Evolutionary conservation across 2,797 vertebrate species (phyloP).

Genomic region (Siniperca undulata): DNA sequence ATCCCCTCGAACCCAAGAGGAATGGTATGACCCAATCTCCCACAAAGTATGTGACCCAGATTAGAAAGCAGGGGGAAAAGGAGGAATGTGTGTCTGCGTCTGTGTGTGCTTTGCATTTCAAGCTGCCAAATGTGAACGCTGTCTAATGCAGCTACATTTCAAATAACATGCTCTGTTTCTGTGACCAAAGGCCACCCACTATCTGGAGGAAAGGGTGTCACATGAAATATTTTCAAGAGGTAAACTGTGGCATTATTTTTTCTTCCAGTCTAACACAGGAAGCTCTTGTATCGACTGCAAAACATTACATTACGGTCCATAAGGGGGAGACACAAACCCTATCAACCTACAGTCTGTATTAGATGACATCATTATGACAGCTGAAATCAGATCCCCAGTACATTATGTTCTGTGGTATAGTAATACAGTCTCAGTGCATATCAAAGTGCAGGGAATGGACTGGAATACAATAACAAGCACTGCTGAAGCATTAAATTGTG

Average conservation of each 20-base stretch:
- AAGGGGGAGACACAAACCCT: constrained; percentile 68
- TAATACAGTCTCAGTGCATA: constrained; percentile 18
- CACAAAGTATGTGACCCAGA: constrained; percentile 88
- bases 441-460: constrained; percentile 20
- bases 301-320: constrained; percentile 46
- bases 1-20: constrained; percentile 77
- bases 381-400: constrained; percentile 54
- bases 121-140: constrained; percentile 59
- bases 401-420: constrained; percentile 56
- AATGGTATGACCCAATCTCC: constrained; percentile 87
- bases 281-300: constrained; percentile 29
- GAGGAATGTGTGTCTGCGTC: constrained; percentile 66
- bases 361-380: constrained; percentile 61
- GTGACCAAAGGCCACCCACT: constrained; percentile 49
- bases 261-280: constrained; percentile 31
- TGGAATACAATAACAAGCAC: constrained; percentile 38
- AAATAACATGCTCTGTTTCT: constrained; percentile 30
- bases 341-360: constrained; percentile 40
- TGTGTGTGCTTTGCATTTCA: constrained; percentile 72
- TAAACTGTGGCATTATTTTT: constrained; percentile 34
- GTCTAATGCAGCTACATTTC: constrained; percentile 51
- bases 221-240: constrained; percentile 43
- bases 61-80: constrained; percentile 79
- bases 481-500: constrained; percentile 53
- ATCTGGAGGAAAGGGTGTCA: constrained; percentile 49